phyloP scores from a whole-genome alignment of 2,888 invertebrate species.

The Scaptomyza reducta region DNA sequence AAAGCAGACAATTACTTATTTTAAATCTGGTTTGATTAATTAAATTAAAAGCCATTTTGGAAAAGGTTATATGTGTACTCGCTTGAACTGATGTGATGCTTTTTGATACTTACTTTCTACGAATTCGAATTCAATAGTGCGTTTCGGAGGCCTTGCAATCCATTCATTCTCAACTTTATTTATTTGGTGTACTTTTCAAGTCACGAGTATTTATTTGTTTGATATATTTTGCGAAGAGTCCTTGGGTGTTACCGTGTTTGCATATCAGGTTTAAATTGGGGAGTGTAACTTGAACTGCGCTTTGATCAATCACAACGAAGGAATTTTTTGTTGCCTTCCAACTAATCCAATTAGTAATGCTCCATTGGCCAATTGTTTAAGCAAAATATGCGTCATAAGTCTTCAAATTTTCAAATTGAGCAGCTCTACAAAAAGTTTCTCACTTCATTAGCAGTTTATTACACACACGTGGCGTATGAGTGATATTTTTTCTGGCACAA shows the following conservation, averaged over 20 bases:
- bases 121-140: conserved; percentile 4
- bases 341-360: conserved; percentile 56
- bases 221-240: background rate
- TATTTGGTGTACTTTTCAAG: conserved; percentile 23
- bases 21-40: background rate
- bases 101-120: background rate
- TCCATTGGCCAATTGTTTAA: conserved; percentile 47
- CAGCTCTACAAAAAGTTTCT: conserved; percentile 10
- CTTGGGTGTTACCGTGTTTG: background rate
- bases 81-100: no score
- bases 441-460: conserved; percentile 50
- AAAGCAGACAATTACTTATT: background rate
- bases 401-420: conserved; percentile 34
- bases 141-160: conserved; percentile 9
- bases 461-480: conserved; percentile 32
- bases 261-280: conserved; percentile 22
- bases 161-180: conserved; percentile 4
- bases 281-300: conserved; percentile 4
- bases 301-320: conserved; percentile 45
- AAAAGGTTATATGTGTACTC: no score
- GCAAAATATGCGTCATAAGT: conserved; percentile 30
- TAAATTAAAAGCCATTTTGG: background rate
- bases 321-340: conserved; percentile 2
- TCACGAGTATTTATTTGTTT: conserved; percentile 16
- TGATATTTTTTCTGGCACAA: conserved; percentile 42